phyloP scores from a whole-genome alignment of 2,113 vertebrate species.

The Lepisosteus osseus region DNA sequence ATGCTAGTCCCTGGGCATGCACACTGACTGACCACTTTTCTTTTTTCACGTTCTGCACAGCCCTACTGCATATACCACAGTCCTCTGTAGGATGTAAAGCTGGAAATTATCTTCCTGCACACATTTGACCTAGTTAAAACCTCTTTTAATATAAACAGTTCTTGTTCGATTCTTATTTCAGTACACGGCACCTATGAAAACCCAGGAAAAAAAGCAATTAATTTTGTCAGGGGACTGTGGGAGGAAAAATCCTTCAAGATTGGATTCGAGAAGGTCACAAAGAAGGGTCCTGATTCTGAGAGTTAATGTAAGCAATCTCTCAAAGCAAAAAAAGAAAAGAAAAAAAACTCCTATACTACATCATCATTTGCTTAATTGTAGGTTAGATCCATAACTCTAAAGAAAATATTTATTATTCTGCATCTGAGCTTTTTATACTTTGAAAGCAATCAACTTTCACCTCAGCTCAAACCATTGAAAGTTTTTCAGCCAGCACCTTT shows the following conservation, averaged over 20 bases:
- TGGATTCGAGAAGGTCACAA: too few species aligned
- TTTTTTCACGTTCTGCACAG: constrained; percentile 26
- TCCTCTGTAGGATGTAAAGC: constrained; percentile 24
- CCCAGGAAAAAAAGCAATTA: constrained; percentile 14
- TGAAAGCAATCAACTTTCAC: too few species aligned
- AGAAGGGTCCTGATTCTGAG: not conserved
- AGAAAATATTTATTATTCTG: too few species aligned
- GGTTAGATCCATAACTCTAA: too few species aligned
- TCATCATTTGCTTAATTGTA: too few species aligned
- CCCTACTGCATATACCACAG: not conserved
- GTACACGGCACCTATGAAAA: constrained; percentile 10
- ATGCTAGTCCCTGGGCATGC: constrained; percentile 7
- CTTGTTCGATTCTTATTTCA: constrained; percentile 18
- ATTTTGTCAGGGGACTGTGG: not conserved
- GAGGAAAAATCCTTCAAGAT: not conserved
- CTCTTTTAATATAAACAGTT: constrained; percentile 21
- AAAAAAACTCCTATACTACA: too few species aligned
- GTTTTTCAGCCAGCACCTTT: too few species aligned
- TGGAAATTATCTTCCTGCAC: constrained; percentile 36
- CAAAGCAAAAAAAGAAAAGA: not conserved
- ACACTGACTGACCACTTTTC: constrained; percentile 22
- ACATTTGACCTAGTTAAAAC: constrained; percentile 38
- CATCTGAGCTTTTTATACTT: too few species aligned
- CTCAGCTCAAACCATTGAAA: too few species aligned
- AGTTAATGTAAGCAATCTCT: not conserved